phyloP scores from a whole-genome alignment of 2,797 vertebrate genomes.

The Microhierax caerulescens region DNA sequence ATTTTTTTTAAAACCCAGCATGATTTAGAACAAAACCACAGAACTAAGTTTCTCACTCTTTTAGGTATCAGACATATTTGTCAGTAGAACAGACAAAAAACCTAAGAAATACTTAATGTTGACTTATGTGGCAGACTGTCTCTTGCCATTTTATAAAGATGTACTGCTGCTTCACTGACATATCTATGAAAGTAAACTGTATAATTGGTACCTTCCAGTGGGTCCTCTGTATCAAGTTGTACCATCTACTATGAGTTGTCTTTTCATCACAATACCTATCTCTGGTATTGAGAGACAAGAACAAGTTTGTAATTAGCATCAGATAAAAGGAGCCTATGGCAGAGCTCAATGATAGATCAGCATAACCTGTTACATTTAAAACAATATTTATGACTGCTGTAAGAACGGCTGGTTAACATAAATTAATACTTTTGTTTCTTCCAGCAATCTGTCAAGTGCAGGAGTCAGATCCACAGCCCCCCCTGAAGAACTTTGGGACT shows the following conservation, averaged over 20 bases:
- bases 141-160: background rate
- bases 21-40: background rate
- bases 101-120: background rate
- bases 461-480: background rate
- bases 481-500: background rate
- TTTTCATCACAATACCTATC: background rate
- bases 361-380: background rate
- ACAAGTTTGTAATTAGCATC: background rate
- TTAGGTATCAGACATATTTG: background rate
- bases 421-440: background rate
- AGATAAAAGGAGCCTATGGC: background rate
- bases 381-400: background rate
- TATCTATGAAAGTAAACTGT: background rate
- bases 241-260: background rate
- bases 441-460: background rate
- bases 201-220: background rate
- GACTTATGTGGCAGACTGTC: background rate
- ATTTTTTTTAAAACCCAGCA: accelerated
- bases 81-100: background rate
- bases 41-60: background rate
- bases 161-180: background rate
- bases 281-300: background rate
- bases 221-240: background rate
- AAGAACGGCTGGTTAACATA: background rate
- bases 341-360: background rate